Conservation (phyloP, 2,113 vertebrate species). For the Saccopteryx leptura region DNA sequence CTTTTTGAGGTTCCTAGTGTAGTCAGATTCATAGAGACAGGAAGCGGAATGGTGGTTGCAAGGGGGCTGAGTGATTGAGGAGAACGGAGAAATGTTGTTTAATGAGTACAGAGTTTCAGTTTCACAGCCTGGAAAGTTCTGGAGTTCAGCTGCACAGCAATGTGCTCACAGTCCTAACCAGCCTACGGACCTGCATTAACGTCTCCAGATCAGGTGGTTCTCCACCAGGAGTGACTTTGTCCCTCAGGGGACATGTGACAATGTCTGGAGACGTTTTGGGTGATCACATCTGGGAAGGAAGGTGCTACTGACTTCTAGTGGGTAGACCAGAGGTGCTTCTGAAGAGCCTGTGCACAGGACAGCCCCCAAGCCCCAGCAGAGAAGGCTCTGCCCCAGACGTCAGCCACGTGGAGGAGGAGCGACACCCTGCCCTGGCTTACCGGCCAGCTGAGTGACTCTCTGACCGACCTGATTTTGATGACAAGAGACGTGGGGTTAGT, state of each 20-base stretch:
- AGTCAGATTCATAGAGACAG: neutral
- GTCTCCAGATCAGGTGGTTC: fast-evolving
- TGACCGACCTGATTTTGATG: constrained; percentile 86
- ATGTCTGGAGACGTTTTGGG: neutral
- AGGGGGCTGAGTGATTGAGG: fast-evolving
- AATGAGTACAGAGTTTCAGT: neutral
- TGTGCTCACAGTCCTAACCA: fast-evolving
- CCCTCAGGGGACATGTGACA: fast-evolving
- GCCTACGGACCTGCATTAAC: fast-evolving
- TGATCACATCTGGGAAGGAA: fast-evolving
- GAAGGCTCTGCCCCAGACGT: fast-evolving
- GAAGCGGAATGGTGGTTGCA: fast-evolving
- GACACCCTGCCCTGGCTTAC: constrained; percentile 33
- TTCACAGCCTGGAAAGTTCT: neutral
- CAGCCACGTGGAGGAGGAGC: fast-evolving
- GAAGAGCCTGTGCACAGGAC: fast-evolving
- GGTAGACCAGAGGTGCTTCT: neutral
- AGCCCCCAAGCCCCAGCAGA: neutral
- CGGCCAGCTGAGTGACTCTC: constrained; percentile 80
- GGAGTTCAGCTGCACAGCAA: neutral
- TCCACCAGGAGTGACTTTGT: neutral
- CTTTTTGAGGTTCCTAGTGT: fast-evolving
- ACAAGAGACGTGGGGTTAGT: constrained; percentile 68
- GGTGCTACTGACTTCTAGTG: fast-evolving
- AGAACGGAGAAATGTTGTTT: neutral